Conservation (phyloP, 2,888 invertebrate species). For the Tiphia femorata region DNA sequence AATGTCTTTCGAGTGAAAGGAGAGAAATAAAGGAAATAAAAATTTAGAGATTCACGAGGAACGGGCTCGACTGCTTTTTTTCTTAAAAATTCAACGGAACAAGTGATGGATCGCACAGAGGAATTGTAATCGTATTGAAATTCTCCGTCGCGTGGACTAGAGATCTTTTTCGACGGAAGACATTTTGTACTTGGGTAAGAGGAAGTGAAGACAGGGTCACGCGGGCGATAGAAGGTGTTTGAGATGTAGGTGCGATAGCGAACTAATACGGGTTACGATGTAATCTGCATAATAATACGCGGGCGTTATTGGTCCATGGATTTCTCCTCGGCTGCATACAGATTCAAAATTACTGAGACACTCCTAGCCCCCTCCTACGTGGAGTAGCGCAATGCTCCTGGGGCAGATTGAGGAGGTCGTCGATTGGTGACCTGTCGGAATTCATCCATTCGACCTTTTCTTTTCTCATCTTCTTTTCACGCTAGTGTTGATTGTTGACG, state of each 20-base stretch:
- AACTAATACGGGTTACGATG: conserved; percentile 66
- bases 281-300: conserved; percentile 68
- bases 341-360: conserved; percentile 64
- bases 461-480: conserved; percentile 15
- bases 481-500: no score
- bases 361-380: conserved; percentile 20
- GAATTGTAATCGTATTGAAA: no score
- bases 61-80: no score
- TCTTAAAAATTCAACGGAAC: no score
- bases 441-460: no score
- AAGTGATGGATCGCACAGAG: no score
- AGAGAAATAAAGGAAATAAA: no score
- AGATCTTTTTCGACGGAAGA: no score
- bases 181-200: no score
- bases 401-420: conserved; percentile 27
- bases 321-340: conserved; percentile 64
- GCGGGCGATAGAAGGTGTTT: conserved; percentile 45
- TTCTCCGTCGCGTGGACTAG: no score
- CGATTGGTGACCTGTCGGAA: conserved; percentile 21
- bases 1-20: no score
- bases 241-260: conserved; percentile 64
- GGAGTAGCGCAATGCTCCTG: conserved; percentile 15
- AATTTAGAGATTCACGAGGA: no score
- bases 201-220: conserved; percentile 8
- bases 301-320: conserved; percentile 62